Base-by-base conservation (phyloP, 2,888 invertebrate species). In the Liodrosophila aerea region DNA sequence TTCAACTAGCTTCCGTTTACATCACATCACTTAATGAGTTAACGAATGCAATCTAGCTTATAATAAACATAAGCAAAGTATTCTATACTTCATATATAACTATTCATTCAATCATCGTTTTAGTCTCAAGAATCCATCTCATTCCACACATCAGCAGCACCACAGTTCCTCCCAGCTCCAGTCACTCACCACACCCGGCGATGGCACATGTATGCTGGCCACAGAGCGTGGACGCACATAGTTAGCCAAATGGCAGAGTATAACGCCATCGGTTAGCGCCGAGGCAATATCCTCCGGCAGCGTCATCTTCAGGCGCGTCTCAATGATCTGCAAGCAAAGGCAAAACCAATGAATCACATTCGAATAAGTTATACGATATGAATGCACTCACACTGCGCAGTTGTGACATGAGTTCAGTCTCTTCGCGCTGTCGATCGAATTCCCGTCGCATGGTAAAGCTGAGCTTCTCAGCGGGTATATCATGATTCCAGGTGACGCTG, bases 161-260 rank as follows among this genome's bases (percentile, higher is more conserved):
- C n/a, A n/a, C n/a, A n/a, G n/a, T n/a, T n/a, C n/a, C n/a, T n/a
- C n/a, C n/a, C n/a, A n/a, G n/a, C n/a, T n/a, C n/a, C n/a, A n/a
- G n/a, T n/a, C n/a, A 91, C 93, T 92, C 90, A 96, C 96, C 93
- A 96, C 96, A 77, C 96, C 95, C 44, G 96, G 95, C 72, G 96
- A 97, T 67, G 98, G 98, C 84, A 98, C 98, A 91, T 98, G 98
- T 70, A 98, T 97, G 85, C 96, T 97, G 69, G 95, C 96, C 56
- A 98, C 97, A 46, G 97, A 94, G 76, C 97, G 92, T 36, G 98
- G 97, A 63, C 95, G 93, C 81, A 98, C 95, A 91, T 96, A 95
- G 90, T 98, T 98, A 50, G 97, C 97, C 78, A 98, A 92, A 91
- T 98, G 97, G 88, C 98, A 98, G 64, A 98, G 91, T 69, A 98